These are phyloP conservation scores for Microctonus aethiopoides DNA, from an alignment of 2,888 invertebrate species.

Conservation along the genomic window DNA sequence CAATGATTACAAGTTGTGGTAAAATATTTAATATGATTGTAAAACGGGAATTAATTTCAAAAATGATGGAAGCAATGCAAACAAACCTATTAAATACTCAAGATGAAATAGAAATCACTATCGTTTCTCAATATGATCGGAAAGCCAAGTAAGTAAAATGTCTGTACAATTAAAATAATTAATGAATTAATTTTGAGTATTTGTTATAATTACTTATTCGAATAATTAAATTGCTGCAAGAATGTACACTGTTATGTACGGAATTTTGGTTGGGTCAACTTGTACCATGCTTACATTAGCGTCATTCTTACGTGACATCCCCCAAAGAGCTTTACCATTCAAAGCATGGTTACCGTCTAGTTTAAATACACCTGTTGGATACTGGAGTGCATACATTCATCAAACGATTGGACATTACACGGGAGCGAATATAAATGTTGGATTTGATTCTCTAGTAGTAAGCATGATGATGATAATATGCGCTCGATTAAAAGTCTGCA, in stretches of 20 bases:
- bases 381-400: conserved; percentile 34
- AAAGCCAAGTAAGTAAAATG: conserved; percentile 16
- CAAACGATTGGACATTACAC: conserved; percentile 28
- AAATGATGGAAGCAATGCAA: not conserved
- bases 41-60: not conserved
- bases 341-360: conserved; percentile 45
- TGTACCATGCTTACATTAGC: conserved; percentile 18
- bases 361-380: conserved; percentile 33
- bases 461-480: conserved; percentile 43
- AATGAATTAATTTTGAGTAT: no score
- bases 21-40: conserved; percentile 5
- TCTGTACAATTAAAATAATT: no score
- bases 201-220: no score
- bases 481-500: conserved; percentile 39
- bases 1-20: not conserved
- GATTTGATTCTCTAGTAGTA: conserved; percentile 43
- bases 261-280: conserved; percentile 14
- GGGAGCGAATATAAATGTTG: conserved; percentile 33
- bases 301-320: conserved; percentile 32
- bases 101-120: not conserved
- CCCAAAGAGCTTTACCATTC: conserved; percentile 37
- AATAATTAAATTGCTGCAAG: not conserved
- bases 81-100: not conserved
- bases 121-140: not conserved
- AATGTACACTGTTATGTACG: not conserved